These are phyloP conservation scores for Platichthys flesus DNA, from an alignment of 2,113 vertebrate genomes.

Conservation along the genomic window DNA sequence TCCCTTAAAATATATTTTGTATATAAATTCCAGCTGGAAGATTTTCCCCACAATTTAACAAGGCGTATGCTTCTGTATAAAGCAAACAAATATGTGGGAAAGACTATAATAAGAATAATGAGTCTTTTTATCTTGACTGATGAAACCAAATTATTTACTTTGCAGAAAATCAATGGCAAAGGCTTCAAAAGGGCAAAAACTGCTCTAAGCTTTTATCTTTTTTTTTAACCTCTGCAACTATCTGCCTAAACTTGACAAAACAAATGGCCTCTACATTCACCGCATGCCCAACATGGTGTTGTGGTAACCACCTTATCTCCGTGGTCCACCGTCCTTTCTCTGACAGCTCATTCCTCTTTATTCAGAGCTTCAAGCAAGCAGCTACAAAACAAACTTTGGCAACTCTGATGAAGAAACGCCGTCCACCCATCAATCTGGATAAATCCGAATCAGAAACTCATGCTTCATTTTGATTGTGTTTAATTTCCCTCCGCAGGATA, in stretches of 20 bases:
- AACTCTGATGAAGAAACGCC: not conserved
- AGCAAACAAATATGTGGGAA: not conserved
- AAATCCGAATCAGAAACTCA: slow-evolving; percentile 1
- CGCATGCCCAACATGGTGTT: slow-evolving; percentile 14
- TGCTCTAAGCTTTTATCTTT: not conserved
- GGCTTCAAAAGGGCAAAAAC: slow-evolving; percentile 10
- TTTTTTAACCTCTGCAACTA: slow-evolving; percentile 13
- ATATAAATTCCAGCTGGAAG: not conserved
- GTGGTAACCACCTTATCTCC: slow-evolving; percentile 45
- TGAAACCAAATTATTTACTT: slow-evolving; percentile 28
- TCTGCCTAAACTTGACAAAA: slow-evolving; percentile 7
- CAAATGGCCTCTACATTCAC: slow-evolving; percentile 20
- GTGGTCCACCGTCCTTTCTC: slow-evolving; percentile 18
- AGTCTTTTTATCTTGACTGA: slow-evolving; percentile 12
- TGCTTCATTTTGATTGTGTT: slow-evolving; percentile 9
- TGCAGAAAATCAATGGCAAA: slow-evolving; percentile 39
- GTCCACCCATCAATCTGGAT: slow-evolving; percentile 14
- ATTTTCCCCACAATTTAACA: not conserved
- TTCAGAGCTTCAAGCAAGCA: slow-evolving; percentile 19
- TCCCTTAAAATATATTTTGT: slow-evolving; percentile 8
- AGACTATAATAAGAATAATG: not conserved
- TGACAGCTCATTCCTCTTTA: slow-evolving; percentile 41
- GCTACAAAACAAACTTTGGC: slow-evolving; percentile 21
- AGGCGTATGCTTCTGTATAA: slow-evolving; percentile 10
- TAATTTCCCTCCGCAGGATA: slow-evolving; percentile 20